Percentiles rank a stretch among this genome's conserved stretches.
phyloP scores from a whole-genome alignment of 2,113 vertebrate genomes.

The Oxyura jamaicensis region DNA sequence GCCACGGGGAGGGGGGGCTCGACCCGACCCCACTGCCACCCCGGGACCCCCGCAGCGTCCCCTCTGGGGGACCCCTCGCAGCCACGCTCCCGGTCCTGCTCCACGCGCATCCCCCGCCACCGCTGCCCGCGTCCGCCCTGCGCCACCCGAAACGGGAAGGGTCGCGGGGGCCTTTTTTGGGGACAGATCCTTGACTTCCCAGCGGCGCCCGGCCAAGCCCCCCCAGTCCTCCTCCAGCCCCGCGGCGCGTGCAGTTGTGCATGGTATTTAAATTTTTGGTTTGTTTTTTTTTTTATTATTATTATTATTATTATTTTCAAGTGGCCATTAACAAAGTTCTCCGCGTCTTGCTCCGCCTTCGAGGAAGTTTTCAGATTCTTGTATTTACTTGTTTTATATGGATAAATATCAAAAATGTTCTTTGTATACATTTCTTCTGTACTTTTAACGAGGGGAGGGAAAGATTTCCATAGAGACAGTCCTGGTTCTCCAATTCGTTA shows the following conservation, averaged over 20 bases:
- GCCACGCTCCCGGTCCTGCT: background rate
- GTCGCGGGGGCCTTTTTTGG: background rate
- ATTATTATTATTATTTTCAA: background rate
- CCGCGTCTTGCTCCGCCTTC: slow-evolving; percentile 59
- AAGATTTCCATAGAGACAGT: slow-evolving; percentile 48
- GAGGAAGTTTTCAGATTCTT: slow-evolving; percentile 64
- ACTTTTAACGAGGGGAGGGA: slow-evolving; percentile 39
- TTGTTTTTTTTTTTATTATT: too few relatives aligned
- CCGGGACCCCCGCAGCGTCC: background rate
- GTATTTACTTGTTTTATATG: slow-evolving; percentile 76
- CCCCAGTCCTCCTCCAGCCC: background rate
- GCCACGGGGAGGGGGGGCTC: background rate
- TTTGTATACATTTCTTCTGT: slow-evolving; percentile 67
- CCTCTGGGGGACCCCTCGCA: background rate
- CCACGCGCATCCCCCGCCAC: background rate
- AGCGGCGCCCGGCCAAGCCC: background rate
- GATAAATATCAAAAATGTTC: slow-evolving; percentile 29
- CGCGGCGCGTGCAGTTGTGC: too few relatives aligned
- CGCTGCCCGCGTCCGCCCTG: background rate
- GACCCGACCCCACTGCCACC: background rate
- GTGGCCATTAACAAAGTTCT: background rate
- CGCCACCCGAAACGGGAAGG: background rate
- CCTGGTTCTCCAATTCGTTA: slow-evolving; percentile 60
- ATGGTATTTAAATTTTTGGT: too few relatives aligned
- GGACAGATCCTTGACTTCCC: too few relatives aligned